phyloP scores from a whole-genome alignment of 2,888 invertebrate species.

The Lutraria lutraria region DNA sequence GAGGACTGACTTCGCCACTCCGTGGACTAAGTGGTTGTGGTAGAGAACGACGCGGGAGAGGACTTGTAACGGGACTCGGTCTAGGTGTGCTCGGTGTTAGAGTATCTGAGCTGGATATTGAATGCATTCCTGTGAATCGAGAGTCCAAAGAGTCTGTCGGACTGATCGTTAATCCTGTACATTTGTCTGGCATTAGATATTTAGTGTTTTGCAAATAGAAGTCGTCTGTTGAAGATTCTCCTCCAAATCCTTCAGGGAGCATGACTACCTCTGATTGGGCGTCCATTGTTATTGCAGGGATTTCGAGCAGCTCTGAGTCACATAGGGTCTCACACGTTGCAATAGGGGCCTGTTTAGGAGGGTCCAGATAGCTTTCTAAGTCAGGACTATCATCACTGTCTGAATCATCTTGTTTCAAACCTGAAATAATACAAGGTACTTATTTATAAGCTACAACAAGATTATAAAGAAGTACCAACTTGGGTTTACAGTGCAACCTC shows the following conservation, averaged over 20 bases:
- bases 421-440: slow-evolving; percentile 22
- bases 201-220: slow-evolving; percentile 73
- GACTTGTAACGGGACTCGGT: slow-evolving; percentile 83
- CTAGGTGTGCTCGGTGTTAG: slow-evolving; percentile 83
- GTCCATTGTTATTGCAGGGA: slow-evolving; percentile 80
- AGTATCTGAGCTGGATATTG: slow-evolving; percentile 84
- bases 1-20: slow-evolving; percentile 76
- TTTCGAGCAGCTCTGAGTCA: slow-evolving; percentile 76
- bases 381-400: slow-evolving; percentile 76
- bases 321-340: slow-evolving; percentile 86
- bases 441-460: not conserved
- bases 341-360: slow-evolving; percentile 86
- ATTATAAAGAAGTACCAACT: too few species aligned
- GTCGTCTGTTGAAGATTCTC: slow-evolving; percentile 78
- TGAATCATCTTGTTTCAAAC: slow-evolving; percentile 41
- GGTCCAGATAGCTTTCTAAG: slow-evolving; percentile 73
- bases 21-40: slow-evolving; percentile 71
- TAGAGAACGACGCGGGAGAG: slow-evolving; percentile 79
- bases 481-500: too few species aligned
- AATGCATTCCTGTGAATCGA: slow-evolving; percentile 74
- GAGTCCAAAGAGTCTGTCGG: slow-evolving; percentile 79
- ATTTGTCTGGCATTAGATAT: slow-evolving; percentile 68
- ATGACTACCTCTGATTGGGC: slow-evolving; percentile 73
- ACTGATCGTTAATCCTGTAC: slow-evolving; percentile 67
- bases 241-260: slow-evolving; percentile 75